Conservation (phyloP, 2,888 invertebrate genomes). For the Dilophus febrilis region DNA sequence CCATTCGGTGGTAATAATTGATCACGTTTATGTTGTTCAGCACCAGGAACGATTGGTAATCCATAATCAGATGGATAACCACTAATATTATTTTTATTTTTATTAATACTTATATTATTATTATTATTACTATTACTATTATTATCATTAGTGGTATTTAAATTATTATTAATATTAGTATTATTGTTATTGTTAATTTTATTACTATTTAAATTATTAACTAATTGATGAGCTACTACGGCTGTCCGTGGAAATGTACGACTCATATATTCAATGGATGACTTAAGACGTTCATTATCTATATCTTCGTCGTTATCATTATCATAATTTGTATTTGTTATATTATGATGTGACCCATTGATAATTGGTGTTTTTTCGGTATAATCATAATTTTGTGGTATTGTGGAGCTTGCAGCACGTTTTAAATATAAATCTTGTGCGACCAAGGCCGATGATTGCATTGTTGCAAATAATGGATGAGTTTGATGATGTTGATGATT, state of each 20-base stretch:
- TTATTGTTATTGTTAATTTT: constrained; percentile 16
- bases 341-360: constrained; percentile 30
- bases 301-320: constrained; percentile 19
- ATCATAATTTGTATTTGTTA: too few relatives aligned
- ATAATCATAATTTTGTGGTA: constrained; percentile 38
- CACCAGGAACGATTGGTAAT: constrained; percentile 43
- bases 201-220: neutral
- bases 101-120: constrained; percentile 9
- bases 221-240: constrained; percentile 17
- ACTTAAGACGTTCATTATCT: neutral
- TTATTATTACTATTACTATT: constrained; percentile 11
- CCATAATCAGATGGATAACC: constrained; percentile 67
- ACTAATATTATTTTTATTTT: constrained; percentile 11
- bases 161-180: constrained; percentile 19
- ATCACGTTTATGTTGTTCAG: constrained; percentile 23
- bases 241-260: constrained; percentile 40
- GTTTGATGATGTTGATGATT: neutral
- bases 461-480: constrained; percentile 10
- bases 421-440: constrained; percentile 34
- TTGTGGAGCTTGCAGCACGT: constrained; percentile 38
- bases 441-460: constrained; percentile 7
- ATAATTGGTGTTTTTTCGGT: constrained; percentile 63
- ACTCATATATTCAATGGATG: constrained; percentile 36
- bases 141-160: neutral
- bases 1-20: constrained; percentile 17